Conservation (phyloP, 2,888 invertebrate species). For the Xestobium rufovillosum region DNA sequence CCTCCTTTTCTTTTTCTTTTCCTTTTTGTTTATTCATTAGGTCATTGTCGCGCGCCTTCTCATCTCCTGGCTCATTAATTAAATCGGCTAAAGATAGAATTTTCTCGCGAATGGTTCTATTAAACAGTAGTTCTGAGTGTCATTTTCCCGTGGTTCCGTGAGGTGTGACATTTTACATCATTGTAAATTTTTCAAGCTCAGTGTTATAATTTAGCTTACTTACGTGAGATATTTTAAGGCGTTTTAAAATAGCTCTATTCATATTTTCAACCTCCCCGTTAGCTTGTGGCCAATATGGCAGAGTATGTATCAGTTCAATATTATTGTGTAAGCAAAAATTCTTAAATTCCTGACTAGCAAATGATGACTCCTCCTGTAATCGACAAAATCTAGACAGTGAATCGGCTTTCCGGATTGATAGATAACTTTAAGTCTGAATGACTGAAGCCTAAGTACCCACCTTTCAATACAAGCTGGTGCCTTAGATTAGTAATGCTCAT, state of each 20-base stretch:
- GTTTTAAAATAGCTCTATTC: conserved; percentile 27
- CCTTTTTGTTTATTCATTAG: conserved; percentile 25
- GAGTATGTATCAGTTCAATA: conserved; percentile 12
- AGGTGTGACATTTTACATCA: conserved; percentile 27
- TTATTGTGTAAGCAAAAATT: neutral
- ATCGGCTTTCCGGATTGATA: conserved; percentile 26
- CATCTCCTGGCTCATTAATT: conserved; percentile 11
- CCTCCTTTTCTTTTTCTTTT: conserved; percentile 24
- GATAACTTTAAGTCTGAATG: conserved; percentile 23
- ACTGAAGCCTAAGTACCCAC: conserved; percentile 26
- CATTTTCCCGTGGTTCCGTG: conserved; percentile 28
- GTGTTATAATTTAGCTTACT: too few species aligned
- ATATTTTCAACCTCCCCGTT: too few species aligned
- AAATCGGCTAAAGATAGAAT: conserved; percentile 20
- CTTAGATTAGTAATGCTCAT: too few species aligned
- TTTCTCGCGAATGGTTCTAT: conserved; percentile 23
- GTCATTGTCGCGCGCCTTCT: conserved; percentile 22
- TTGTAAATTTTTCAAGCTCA: conserved; percentile 17
- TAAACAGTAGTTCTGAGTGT: conserved; percentile 26
- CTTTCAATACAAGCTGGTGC: conserved; percentile 23
- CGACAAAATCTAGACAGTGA: conserved; percentile 23
- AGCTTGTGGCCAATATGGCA: conserved; percentile 30
- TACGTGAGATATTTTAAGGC: conserved; percentile 22
- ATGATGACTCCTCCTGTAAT: conserved; percentile 12
- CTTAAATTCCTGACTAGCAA: conserved; percentile 15